These are phyloP conservation scores for Mesopsocus fuscifrons DNA, from an alignment of 2,888 invertebrate genomes.

Conservation along the genomic window DNA sequence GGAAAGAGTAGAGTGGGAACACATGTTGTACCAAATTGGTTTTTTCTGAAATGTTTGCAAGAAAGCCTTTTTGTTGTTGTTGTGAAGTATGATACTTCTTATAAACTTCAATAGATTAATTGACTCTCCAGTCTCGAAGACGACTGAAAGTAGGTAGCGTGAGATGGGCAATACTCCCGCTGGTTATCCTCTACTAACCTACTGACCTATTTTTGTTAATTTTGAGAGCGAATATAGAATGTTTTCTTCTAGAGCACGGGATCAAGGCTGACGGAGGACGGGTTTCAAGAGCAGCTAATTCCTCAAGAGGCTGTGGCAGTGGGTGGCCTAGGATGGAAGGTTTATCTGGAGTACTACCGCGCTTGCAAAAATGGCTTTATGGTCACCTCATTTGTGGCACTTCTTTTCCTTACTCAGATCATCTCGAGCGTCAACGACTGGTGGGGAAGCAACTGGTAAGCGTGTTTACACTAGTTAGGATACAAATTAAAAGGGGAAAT, in stretches of 20 bases:
- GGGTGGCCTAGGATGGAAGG: conserved; percentile 38
- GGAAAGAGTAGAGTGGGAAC: too few species aligned
- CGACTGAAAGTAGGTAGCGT: too few species aligned
- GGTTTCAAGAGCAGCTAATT: conserved; percentile 19
- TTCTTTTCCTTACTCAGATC: conserved; percentile 39
- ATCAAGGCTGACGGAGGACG: conserved; percentile 8
- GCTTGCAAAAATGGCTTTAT: conserved; percentile 49
- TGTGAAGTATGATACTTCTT: too few species aligned
- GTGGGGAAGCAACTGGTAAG: conserved; percentile 54
- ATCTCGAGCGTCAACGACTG: conserved; percentile 46
- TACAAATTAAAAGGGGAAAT: not conserved
- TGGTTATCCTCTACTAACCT: not conserved
- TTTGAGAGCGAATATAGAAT: too few species aligned
- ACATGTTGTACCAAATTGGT: too few species aligned
- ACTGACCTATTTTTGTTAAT: not conserved
- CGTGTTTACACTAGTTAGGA: not conserved
- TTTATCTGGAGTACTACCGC: conserved; percentile 48
- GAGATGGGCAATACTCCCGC: too few species aligned
- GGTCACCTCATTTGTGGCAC: conserved; percentile 35
- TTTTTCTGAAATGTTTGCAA: too few species aligned
- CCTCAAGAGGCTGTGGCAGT: conserved; percentile 37
- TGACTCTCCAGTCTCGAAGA: too few species aligned
- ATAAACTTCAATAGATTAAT: too few species aligned
- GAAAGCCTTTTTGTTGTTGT: too few species aligned
- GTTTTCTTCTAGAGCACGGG: conserved; percentile 7